Evolutionary conservation across 1,140 invertebrate genomes (phyloP).

Genomic region (Drosophila seguyi): DNA sequence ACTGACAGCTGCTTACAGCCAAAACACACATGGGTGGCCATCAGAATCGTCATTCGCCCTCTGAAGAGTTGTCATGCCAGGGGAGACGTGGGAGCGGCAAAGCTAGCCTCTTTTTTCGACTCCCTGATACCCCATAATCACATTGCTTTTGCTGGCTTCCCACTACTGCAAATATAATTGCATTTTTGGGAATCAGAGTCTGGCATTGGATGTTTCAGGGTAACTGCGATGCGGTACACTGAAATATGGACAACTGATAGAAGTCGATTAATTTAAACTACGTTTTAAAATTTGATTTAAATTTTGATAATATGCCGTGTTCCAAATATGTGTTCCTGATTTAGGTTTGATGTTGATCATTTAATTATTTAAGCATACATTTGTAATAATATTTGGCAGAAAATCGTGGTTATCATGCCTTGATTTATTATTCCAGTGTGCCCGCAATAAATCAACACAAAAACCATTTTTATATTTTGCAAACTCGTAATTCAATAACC

Average conservation of each 20-base stretch:
- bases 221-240: neutral
- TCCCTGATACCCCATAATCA: slow-evolving; percentile 16
- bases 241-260: no score
- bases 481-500: neutral
- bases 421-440: neutral
- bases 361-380: neutral
- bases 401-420: neutral
- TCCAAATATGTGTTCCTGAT: neutral
- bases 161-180: neutral
- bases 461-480: neutral
- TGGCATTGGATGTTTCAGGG: neutral
- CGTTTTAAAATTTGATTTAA: no score
- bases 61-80: slow-evolving; percentile 75
- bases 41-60: slow-evolving; percentile 46
- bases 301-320: neutral
- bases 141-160: neutral
- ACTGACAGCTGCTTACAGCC: slow-evolving; percentile 82
- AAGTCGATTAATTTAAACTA: neutral
- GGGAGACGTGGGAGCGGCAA: slow-evolving; percentile 34
- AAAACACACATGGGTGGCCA: slow-evolving; percentile 60
- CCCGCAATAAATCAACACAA: neutral
- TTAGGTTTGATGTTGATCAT: neutral
- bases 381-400: neutral
- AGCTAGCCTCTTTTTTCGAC: slow-evolving; percentile 15
- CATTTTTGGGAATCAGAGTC: neutral